Conservation (phyloP, 1,140 invertebrate genomes). For the Phenacoccus solenopsis region DNA sequence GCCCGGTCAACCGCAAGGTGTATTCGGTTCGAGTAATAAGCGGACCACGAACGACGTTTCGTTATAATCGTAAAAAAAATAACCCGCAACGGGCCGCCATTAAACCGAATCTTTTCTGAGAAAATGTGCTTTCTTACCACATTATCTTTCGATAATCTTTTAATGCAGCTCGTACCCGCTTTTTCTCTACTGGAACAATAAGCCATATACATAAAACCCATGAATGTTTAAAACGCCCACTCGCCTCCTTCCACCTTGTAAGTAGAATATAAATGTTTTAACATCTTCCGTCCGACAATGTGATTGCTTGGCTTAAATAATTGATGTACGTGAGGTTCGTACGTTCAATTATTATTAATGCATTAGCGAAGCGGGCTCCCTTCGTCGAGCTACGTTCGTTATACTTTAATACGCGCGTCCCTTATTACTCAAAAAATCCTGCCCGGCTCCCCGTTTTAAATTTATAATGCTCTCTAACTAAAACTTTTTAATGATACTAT, state of each 20-base stretch:
- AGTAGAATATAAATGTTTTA: constrained; percentile 13
- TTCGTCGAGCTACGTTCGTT: too few relatives aligned
- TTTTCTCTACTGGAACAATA: constrained; percentile 2
- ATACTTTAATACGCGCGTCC: background rate
- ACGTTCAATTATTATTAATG: constrained; percentile 17
- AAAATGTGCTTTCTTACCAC: constrained; percentile 1
- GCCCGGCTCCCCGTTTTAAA: background rate
- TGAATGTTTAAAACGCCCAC: constrained; percentile 1
- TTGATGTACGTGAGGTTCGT: constrained; percentile 8
- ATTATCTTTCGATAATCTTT: constrained; percentile 3
- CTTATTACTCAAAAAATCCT: background rate
- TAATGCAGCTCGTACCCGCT: constrained; percentile 1
- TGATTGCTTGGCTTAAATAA: constrained; percentile 8
- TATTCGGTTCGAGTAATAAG: background rate
- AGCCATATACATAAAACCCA: constrained; percentile 1
- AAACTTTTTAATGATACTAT: constrained; percentile 3
- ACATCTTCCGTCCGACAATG: constrained; percentile 9
- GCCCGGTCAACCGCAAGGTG: background rate
- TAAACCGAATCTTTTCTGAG: background rate
- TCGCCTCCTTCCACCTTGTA: background rate
- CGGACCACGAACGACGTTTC: background rate
- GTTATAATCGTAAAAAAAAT: background rate
- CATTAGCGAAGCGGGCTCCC: background rate
- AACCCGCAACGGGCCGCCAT: background rate
- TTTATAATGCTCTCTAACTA: background rate